Percentiles rank a stretch among this genome's conserved stretches.
Evolutionary conservation across 1,140 invertebrate species (phyloP).

Genomic region (Oreohelix idahoensis): DNA sequence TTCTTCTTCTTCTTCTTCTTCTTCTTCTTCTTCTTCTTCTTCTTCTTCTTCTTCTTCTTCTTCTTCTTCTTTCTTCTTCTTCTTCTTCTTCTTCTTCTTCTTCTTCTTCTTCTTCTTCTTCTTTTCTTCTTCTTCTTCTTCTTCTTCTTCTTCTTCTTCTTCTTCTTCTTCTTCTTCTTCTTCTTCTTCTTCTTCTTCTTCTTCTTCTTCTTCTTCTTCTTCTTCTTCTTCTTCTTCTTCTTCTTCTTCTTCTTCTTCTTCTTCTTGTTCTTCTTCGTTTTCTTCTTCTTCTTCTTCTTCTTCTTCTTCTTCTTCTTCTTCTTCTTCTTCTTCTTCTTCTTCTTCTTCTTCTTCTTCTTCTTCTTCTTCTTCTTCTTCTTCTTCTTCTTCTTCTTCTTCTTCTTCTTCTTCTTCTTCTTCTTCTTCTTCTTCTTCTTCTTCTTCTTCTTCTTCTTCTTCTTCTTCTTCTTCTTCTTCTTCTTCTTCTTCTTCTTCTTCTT

Average conservation of each 20-base stretch:
- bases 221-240: conserved; percentile 8
- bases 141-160: background rate
- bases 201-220: conserved; percentile 9
- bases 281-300: background rate
- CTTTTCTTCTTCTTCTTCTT: conserved; percentile 1
- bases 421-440: background rate
- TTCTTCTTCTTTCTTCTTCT: conserved; percentile 9
- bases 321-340: background rate
- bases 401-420: background rate
- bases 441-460: no score
- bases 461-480: conserved; percentile 4
- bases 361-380: background rate
- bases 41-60: conserved; percentile 3
- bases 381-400: background rate
- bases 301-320: no score
- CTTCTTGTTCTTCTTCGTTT: no score
- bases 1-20: background rate
- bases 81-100: conserved; percentile 8
- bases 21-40: background rate
- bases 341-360: background rate
- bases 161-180: background rate
- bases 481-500: background rate
- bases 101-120: conserved; percentile 12
- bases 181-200: background rate
- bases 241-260: conserved; percentile 12